These are phyloP conservation scores for Fregata magnificens DNA, from an alignment of 2,113 vertebrate genomes.

Conservation along the genomic window DNA sequence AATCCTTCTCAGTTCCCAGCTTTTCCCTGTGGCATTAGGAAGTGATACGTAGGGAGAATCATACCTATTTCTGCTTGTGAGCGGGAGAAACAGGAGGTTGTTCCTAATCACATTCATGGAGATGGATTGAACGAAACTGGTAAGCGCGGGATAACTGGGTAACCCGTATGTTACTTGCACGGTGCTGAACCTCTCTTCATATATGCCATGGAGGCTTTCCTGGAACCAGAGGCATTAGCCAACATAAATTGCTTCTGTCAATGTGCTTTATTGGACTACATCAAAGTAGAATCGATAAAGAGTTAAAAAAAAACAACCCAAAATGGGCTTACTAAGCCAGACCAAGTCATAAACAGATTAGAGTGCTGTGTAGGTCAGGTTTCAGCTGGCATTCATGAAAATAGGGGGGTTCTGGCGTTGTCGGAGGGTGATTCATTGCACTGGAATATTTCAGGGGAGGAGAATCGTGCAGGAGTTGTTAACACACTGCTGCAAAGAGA, in stretches of 20 bases:
- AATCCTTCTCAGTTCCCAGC: background rate
- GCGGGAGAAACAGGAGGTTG: background rate
- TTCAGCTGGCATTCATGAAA: background rate
- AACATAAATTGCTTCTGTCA: conserved; percentile 5
- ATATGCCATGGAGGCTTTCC: background rate
- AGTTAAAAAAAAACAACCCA: background rate
- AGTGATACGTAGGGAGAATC: background rate
- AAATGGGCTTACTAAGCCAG: background rate
- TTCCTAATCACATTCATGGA: background rate
- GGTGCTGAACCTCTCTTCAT: background rate
- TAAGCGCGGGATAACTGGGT: background rate
- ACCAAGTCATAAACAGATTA: background rate
- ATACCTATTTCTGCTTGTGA: background rate
- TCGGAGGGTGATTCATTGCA: background rate
- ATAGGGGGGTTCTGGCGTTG: background rate
- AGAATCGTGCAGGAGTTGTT: background rate
- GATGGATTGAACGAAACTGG: background rate
- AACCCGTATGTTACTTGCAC: background rate
- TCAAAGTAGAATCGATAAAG: conserved; percentile 20
- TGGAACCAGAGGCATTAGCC: background rate
- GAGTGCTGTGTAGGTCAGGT: background rate
- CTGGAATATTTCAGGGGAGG: background rate
- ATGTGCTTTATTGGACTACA: conserved; percentile 23
- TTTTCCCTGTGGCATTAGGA: background rate
- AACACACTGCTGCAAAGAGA: background rate